These are phyloP conservation scores for Xiphophorus maculatus DNA, from an alignment of 2,113 vertebrate species.

Conservation along the genomic window DNA sequence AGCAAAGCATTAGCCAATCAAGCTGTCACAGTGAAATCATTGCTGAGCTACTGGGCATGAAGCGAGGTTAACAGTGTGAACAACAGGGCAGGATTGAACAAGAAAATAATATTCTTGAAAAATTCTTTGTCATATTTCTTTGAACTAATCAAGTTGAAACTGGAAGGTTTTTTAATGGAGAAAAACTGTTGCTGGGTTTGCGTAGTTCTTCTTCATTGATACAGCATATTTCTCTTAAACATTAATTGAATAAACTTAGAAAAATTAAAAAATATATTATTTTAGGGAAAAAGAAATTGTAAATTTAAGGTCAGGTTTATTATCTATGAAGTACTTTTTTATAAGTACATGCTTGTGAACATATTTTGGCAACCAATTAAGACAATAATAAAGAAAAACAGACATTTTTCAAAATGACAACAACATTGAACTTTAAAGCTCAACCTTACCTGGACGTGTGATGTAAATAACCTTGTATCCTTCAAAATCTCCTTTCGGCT, in stretches of 20 bases:
- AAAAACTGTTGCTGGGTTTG: not conserved
- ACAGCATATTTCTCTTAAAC: not conserved
- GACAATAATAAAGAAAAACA: not conserved
- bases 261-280: too few species aligned
- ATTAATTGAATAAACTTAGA: not conserved
- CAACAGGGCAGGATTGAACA: conserved; percentile 22
- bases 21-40: conserved; percentile 17
- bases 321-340: not conserved
- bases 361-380: not conserved
- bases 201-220: not conserved
- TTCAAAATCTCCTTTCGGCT: conserved; percentile 77
- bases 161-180: not conserved
- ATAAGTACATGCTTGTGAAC: not conserved
- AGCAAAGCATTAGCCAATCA: conserved; percentile 10
- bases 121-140: conserved; percentile 6
- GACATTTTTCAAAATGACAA: not conserved
- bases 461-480: conserved; percentile 73
- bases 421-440: not conserved
- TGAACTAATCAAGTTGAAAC: conserved; percentile 13
- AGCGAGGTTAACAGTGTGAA: not conserved
- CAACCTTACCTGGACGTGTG: conserved; percentile 67
- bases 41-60: conserved; percentile 28
- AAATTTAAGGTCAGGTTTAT: not conserved
- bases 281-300: not conserved
- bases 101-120: not conserved